phyloP scores from a whole-genome alignment of 2,113 vertebrate genomes.

The Dasyornis broadbenti region DNA sequence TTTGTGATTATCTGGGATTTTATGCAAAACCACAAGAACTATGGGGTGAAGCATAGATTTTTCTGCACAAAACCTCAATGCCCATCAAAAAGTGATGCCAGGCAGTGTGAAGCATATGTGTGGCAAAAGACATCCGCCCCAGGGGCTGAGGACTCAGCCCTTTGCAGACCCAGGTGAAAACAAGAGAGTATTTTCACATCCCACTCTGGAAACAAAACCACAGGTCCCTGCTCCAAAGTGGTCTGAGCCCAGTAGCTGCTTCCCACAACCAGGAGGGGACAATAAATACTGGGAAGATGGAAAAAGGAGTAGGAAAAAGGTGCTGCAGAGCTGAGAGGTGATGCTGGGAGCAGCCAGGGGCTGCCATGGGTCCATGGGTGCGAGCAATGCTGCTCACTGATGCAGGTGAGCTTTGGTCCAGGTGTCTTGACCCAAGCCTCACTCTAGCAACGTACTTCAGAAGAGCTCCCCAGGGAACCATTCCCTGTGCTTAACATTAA shows the following conservation, averaged over 20 bases:
- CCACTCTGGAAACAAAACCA: background rate
- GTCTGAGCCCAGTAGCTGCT: background rate
- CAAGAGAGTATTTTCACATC: background rate
- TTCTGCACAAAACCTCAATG: background rate
- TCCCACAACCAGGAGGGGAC: background rate
- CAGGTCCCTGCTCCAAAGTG: background rate
- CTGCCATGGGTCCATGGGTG: background rate
- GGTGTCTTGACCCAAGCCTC: background rate
- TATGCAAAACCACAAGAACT: background rate
- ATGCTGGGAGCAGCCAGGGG: fast-evolving
- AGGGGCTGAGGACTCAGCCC: background rate
- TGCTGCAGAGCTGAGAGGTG: background rate
- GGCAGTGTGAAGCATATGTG: fast-evolving
- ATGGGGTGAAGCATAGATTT: background rate
- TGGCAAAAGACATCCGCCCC: background rate
- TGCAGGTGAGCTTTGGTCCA: background rate
- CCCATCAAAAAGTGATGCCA: background rate
- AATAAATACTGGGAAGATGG: background rate
- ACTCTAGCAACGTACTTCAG: background rate
- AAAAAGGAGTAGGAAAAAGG: background rate
- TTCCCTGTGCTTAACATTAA: fast-evolving
- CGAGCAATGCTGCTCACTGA: background rate
- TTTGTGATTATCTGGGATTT: background rate
- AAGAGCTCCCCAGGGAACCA: background rate
- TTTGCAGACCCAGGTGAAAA: background rate